Evolutionary conservation across 2,888 invertebrate species (phyloP), one percentile per base, ranked within the genome.

Genomic region (Iselma pallidipennis): DNA sequence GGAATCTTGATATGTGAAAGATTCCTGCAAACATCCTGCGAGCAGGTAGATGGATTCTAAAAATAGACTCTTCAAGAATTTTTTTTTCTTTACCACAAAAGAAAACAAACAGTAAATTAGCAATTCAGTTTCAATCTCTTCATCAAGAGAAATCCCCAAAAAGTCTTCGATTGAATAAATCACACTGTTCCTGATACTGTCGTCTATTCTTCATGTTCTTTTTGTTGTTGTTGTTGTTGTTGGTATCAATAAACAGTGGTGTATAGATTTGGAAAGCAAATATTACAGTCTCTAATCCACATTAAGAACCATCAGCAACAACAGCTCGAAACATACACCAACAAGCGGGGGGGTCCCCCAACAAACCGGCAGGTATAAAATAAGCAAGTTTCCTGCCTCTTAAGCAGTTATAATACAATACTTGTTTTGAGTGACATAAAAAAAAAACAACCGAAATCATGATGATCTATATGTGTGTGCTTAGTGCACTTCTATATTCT

Each of bases 401-500:
- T 66, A 61, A 65, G 69, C 76, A 78, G 79, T 78, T 66, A 75
- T n/a, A n/a, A n/a, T 37, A 16, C 19, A 10, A 12, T 68, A 72
- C 72, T 71, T 73, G 70, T 67, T 60, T 53, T 67, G 65, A 72
- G 74, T 73, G 71, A 70, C 71, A 71, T 59, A 64, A 53, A 29
- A 51, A 21, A 25, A 12, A n/a, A 7, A 51, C 1, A 52, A 4
- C 6, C 4, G 3, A 14, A 73, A 61, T 33, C 68, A 82, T 81
- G 81, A 78, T 78, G 81, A 79, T 71, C 76, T 76, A 77, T 75
- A 76, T 74, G 79, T 80, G 81, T 80, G 79, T 81, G 75, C 77
- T 82, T 59, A 74, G 80, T 77, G 81, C 81, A 77, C 78, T 82
- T 70, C 74, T 74, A 68, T 76, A 75, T 68, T 73, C 79, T 80